Conservation (phyloP, 2,888 invertebrate genomes). For the Idaea dimidiata region DNA sequence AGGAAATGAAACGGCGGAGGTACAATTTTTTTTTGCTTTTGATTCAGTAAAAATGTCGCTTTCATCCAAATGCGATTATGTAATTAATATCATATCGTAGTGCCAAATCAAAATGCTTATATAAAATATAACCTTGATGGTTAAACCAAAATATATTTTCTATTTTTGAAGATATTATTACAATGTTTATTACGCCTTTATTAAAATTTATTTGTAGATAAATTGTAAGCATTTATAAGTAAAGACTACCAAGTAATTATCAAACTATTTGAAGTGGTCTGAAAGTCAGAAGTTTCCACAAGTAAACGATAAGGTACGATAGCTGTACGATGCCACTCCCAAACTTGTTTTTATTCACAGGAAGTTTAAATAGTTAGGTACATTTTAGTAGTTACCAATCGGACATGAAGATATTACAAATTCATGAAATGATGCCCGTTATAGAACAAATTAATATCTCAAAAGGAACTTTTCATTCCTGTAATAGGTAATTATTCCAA, state of each 20-base stretch:
- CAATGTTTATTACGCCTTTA: no score
- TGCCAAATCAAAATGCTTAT: no score
- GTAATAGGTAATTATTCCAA: background rate
- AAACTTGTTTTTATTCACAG: conserved; percentile 44
- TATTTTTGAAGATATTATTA: no score
- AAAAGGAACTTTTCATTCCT: conserved; percentile 29
- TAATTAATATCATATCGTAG: no score
- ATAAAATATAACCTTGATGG: no score
- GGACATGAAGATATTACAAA: conserved; percentile 22
- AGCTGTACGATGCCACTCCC: conserved; percentile 36
- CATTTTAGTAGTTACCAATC: conserved; percentile 20
- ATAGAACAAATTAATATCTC: conserved; percentile 21
- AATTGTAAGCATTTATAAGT: no score
- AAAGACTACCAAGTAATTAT: conserved; percentile 5
- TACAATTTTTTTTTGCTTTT: conserved; percentile 27
- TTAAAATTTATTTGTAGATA: no score
- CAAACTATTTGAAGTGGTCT: conserved; percentile 41
- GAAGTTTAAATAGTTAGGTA: conserved; percentile 25
- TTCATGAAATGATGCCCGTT: conserved; percentile 17
- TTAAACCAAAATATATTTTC: no score
- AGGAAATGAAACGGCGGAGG: conserved; percentile 7
- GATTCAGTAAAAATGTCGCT: background rate
- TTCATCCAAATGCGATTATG: background rate
- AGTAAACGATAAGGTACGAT: conserved; percentile 52
- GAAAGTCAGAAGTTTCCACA: conserved; percentile 56